Conservation (phyloP, 2,888 invertebrate species). For the Euplagia quadripunctaria region DNA sequence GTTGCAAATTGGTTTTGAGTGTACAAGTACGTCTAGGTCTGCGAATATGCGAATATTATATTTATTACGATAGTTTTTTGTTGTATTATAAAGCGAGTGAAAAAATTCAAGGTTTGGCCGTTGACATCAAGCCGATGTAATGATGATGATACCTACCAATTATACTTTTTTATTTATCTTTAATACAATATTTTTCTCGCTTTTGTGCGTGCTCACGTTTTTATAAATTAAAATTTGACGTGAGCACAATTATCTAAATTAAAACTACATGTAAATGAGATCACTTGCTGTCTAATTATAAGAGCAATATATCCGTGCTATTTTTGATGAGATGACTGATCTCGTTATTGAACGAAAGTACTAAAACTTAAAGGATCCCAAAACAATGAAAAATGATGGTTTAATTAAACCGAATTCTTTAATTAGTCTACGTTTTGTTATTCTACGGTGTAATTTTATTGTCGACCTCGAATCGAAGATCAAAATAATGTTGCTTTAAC, state of each 20-base stretch:
- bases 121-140: conserved; percentile 14
- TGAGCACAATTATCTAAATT: neutral
- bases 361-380: too few species aligned
- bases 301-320: neutral
- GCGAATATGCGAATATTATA: conserved; percentile 1
- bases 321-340: neutral
- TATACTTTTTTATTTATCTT: neutral
- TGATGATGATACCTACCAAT: conserved; percentile 10
- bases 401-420: neutral
- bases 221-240: neutral
- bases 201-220: neutral
- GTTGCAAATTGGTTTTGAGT: conserved; percentile 27
- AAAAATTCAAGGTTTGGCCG: conserved; percentile 19
- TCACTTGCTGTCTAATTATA: neutral
- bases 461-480: too few species aligned
- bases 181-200: neutral
- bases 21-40: conserved; percentile 15
- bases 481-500: too few species aligned
- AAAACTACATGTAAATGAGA: neutral
- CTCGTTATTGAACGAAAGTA: neutral
- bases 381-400: neutral
- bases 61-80: conserved; percentile 16
- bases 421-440: neutral
- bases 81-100: conserved; percentile 1
- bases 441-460: too few species aligned